These are phyloP conservation scores for Nephrotoma appendiculata DNA, from an alignment of 2,888 invertebrate genomes.

Conservation along the genomic window DNA sequence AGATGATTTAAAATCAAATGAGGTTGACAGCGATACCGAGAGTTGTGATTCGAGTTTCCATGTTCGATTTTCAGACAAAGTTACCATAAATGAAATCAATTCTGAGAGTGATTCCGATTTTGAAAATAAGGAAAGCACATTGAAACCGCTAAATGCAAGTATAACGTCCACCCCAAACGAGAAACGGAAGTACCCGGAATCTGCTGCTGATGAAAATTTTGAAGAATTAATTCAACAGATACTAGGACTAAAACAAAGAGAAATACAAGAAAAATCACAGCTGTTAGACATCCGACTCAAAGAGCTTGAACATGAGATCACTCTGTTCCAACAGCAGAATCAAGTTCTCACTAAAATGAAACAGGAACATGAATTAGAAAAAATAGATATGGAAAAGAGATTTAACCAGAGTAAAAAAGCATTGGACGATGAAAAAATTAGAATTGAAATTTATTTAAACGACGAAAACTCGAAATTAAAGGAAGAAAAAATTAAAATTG, in stretches of 20 bases:
- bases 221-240: conserved; percentile 7
- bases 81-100: conserved; percentile 9
- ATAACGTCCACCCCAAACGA: conserved; percentile 13
- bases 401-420: background rate
- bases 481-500: conserved; percentile 49
- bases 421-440: conserved; percentile 48
- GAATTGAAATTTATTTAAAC: conserved; percentile 47
- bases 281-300: conserved; percentile 43
- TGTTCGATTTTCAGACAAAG: conserved; percentile 12
- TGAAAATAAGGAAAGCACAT: background rate
- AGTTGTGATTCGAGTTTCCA: conserved; percentile 3
- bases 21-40: conserved; percentile 7
- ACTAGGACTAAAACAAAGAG: conserved; percentile 10
- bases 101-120: conserved; percentile 8
- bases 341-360: conserved; percentile 37
- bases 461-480: conserved; percentile 53
- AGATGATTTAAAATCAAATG: conserved; percentile 3
- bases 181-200: conserved; percentile 11
- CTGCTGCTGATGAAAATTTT: conserved; percentile 21
- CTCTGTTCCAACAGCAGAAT: conserved; percentile 39
- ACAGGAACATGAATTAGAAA: conserved; percentile 45
- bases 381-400: conserved; percentile 35
- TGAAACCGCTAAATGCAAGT: conserved; percentile 4
- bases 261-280: conserved; percentile 32
- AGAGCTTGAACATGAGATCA: conserved; percentile 51